Evolutionary conservation across 2,888 invertebrate genomes (phyloP).

Genomic region (Frankliniella intonsa): DNA sequence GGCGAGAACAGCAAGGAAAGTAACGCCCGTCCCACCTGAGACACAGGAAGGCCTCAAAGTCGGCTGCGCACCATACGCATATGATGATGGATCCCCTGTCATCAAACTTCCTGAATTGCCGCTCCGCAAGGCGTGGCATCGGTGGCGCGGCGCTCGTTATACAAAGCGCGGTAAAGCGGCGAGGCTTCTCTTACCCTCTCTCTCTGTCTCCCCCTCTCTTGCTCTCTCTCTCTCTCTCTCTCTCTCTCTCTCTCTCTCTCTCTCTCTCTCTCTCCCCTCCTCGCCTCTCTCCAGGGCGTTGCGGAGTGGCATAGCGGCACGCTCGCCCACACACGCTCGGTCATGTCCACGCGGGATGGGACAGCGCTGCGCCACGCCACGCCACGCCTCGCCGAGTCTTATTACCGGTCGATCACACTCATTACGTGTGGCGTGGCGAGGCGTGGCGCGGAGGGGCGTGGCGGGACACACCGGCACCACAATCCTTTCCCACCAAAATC

Average conservation of each 20-base stretch:
- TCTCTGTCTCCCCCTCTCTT: not conserved
- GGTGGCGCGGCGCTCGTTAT: not conserved
- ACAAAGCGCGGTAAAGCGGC: not conserved
- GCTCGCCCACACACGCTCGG: not conserved
- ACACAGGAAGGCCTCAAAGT: no score
- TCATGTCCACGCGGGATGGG: not conserved
- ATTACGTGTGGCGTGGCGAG: not conserved
- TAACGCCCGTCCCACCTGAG: no score
- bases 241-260: no score
- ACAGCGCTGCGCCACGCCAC: not conserved
- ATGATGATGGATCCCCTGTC: conserved; percentile 16
- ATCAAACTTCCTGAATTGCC: conserved; percentile 15
- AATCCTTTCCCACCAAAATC: not conserved
- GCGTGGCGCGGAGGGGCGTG: not conserved
- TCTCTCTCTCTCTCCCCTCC: no score
- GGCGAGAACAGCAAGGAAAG: no score
- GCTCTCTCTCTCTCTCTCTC: no score
- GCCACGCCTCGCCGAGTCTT: not conserved
- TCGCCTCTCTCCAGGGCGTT: not conserved
- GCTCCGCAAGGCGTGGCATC: no score
- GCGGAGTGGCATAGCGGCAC: not conserved
- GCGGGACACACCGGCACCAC: not conserved
- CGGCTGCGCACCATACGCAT: not conserved
- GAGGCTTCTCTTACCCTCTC: not conserved
- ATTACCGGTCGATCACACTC: not conserved